Conservation (phyloP, 2,797 vertebrate species). For the Hippoglossus hippoglossus region DNA sequence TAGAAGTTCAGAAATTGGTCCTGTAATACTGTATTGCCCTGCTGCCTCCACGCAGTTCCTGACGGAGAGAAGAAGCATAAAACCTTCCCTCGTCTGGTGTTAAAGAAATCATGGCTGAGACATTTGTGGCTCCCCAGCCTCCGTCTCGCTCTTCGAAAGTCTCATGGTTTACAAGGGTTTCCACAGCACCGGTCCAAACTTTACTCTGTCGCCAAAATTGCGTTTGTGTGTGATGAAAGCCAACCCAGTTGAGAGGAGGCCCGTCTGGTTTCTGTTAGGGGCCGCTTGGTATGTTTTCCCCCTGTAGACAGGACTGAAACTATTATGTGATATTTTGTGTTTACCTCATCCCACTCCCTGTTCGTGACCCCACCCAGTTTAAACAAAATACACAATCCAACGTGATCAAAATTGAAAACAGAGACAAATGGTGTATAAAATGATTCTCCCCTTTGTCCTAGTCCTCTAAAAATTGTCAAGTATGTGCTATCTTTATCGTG, state of each 20-base stretch:
- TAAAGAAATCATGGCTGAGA: slow-evolving; percentile 19
- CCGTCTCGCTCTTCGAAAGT: slow-evolving; percentile 27
- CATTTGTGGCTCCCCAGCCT: slow-evolving; percentile 7
- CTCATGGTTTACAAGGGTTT: slow-evolving; percentile 67
- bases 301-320: slow-evolving; percentile 24
- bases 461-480: background rate
- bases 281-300: slow-evolving; percentile 56
- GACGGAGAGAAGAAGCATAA: background rate
- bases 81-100: slow-evolving; percentile 3
- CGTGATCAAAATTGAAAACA: background rate
- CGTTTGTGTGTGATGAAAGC: slow-evolving; percentile 61
- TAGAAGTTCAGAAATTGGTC: background rate
- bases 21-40: background rate
- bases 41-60: background rate
- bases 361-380: slow-evolving; percentile 29
- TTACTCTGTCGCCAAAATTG: slow-evolving; percentile 61
- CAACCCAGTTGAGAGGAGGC: slow-evolving; percentile 43
- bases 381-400: slow-evolving; percentile 3
- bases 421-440: too few species aligned
- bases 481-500: slow-evolving; percentile 4
- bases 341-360: slow-evolving; percentile 14
- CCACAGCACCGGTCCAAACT: slow-evolving; percentile 71
- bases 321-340: slow-evolving; percentile 44
- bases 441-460: too few species aligned
- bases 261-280: slow-evolving; percentile 56